Percentiles rank a stretch among this genome's conserved stretches.
These are phyloP conservation scores for Hippasteria phrygiana DNA, from an alignment of 53 echinoderm and acorn worm species.

Conservation along the genomic window DNA sequence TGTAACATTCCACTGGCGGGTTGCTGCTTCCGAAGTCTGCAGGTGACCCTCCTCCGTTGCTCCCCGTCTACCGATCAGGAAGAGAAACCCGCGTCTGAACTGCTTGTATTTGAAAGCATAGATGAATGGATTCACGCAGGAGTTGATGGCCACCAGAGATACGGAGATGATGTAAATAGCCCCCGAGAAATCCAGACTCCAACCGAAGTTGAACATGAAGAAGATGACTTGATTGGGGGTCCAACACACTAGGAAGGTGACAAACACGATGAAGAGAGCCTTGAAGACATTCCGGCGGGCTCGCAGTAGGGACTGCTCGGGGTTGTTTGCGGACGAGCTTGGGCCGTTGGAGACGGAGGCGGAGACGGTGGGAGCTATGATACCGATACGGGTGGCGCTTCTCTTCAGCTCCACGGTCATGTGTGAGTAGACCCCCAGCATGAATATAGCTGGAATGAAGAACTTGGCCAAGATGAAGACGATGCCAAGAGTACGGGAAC, in stretches of 20 bases:
- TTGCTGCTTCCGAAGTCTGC: neutral
- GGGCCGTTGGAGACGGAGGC: neutral
- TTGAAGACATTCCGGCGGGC: constrained; percentile 65
- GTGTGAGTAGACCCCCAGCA: constrained; percentile 59
- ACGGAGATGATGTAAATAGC: constrained; percentile 52
- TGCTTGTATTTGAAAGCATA: constrained; percentile 67
- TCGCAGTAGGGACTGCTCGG: constrained; percentile 44
- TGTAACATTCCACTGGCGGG: neutral
- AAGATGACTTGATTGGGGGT: constrained; percentile 65
- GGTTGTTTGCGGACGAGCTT: neutral
- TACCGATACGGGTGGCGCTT: constrained; percentile 43
- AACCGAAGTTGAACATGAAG: constrained; percentile 69
- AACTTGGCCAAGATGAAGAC: constrained; percentile 54
- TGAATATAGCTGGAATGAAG: constrained; percentile 44
- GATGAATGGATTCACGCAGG: constrained; percentile 59
- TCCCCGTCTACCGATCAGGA: neutral
- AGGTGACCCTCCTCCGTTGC: neutral
- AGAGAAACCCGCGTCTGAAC: constrained; percentile 39
- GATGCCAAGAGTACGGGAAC: constrained; percentile 23
- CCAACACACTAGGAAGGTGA: constrained; percentile 63
- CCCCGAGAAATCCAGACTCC: constrained; percentile 44
- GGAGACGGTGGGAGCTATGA: neutral
- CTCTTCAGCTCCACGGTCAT: constrained; percentile 60
- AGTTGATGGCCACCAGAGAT: constrained; percentile 53
- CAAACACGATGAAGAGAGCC: constrained; percentile 57